Evolutionary conservation across 2,113 vertebrate genomes (phyloP).

Genomic region (Gyps fulvus): DNA sequence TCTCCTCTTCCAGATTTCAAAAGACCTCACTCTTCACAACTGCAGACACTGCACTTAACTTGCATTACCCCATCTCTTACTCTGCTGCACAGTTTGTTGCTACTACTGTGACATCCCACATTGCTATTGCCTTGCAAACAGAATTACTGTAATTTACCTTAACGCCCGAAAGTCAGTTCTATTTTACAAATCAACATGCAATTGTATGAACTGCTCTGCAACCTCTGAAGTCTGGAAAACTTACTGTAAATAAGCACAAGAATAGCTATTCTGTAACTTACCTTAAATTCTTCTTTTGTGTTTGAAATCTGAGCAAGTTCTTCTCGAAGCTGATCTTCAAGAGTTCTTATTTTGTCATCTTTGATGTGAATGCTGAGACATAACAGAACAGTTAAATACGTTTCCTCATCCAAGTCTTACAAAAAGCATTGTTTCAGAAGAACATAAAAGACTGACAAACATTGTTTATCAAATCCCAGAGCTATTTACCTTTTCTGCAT

Average conservation of each 20-base stretch:
- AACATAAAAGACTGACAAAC: background rate
- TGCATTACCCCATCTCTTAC: background rate
- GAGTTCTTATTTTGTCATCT: conserved; percentile 77
- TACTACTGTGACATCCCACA: background rate
- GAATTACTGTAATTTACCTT: background rate
- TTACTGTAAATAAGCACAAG: background rate
- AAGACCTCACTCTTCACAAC: background rate
- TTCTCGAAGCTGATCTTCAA: conserved; percentile 75
- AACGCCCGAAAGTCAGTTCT: background rate
- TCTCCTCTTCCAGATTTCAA: background rate
- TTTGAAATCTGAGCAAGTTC: conserved; percentile 63
- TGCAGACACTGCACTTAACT: background rate
- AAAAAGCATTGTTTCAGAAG: background rate
- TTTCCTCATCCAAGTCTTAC: background rate
- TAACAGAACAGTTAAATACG: background rate
- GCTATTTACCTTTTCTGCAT: conserved; percentile 79
- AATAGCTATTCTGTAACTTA: background rate
- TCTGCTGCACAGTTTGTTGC: background rate
- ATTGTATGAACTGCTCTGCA: background rate
- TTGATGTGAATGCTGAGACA: conserved; percentile 69
- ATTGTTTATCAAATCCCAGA: conserved; percentile 5
- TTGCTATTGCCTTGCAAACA: background rate
- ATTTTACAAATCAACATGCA: background rate
- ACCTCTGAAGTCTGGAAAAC: background rate
- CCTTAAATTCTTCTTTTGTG: conserved; percentile 77